Base-by-base conservation (phyloP, 2,113 vertebrate genomes). In the Tiliqua scincoides region DNA sequence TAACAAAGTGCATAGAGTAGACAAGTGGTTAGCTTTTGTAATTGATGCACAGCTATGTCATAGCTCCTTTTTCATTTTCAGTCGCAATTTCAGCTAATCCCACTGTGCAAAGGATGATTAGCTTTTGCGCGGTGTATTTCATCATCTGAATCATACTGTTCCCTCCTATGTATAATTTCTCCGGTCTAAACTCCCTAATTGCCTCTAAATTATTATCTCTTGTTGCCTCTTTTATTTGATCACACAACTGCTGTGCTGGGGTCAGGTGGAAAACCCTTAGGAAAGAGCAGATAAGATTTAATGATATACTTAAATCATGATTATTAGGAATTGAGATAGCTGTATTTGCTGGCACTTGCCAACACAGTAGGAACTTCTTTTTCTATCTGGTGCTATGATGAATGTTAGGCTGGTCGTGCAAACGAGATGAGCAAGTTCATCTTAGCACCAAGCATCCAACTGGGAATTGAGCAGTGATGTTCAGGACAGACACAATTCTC, bases 201-300 rank as follows among this genome's bases (percentile, higher is more conserved):
- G 83, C 83, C n/a, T 85, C n/a, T 37, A 40, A 77, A 78, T 85
- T 27, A 78, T 85, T 68, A 85, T 30, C 48, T 70, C 59, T 84
- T 63, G 57, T 84, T 84, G 59, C 59, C 71, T 84, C 73, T 85
- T 68, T 85, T 57, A 59, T 85, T 77, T 85, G 73, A 77, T 70
- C 77, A 78, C 40, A 59, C 25, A 3, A 43, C 48, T 20, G 18
- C 63, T 85, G 63, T n/a, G 48, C 74, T 23, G 5, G 48, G 83
- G 52, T 78, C 83, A 78, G 74, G 48, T 15, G 62, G 27, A 83
- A 62, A 61, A 83, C 35, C 82, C 32, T 14, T 35, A n/a, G 43
- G 74, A 70, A 78, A 85, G 43, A 37, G 48, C 83, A 70, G 62
- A 68, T 70, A 48, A 85, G 63, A 77, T 77, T 59, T 67, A 85